These are phyloP conservation scores for Tryphoninae sp. DNA, from an alignment of 2,888 invertebrate species.

Conservation along the genomic window DNA sequence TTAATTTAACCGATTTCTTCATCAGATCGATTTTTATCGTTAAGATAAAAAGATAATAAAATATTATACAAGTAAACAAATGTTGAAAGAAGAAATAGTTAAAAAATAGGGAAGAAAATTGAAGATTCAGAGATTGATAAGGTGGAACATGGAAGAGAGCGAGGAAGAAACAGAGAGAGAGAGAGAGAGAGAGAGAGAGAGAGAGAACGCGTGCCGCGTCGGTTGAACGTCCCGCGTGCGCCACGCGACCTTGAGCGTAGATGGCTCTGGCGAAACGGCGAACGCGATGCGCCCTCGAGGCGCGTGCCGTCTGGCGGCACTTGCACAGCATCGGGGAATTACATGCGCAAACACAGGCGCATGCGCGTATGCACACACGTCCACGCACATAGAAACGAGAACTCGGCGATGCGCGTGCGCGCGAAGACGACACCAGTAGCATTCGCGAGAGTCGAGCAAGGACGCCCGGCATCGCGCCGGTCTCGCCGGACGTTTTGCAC, in stretches of 20 bases:
- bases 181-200: background rate
- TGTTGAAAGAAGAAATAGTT: background rate
- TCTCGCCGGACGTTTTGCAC: slow-evolving; percentile 29
- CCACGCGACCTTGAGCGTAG: slow-evolving; percentile 36
- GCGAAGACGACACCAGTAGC: slow-evolving; percentile 26
- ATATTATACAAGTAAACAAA: background rate
- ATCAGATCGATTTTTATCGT: no score
- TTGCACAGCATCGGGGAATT: slow-evolving; percentile 6
- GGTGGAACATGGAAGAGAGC: background rate
- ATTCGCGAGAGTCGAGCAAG: slow-evolving; percentile 55
- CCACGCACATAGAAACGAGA: background rate
- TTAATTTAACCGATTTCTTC: no score
- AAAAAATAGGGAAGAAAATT: background rate
- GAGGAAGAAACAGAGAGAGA: background rate
- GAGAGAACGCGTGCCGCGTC: background rate
- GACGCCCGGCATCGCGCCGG: slow-evolving; percentile 41
- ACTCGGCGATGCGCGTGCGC: background rate
- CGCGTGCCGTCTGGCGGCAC: slow-evolving; percentile 50
- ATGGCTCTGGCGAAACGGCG: slow-evolving; percentile 23
- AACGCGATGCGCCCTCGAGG: slow-evolving; percentile 41
- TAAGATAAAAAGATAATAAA: no score
- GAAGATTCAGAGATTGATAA: slow-evolving; percentile 8
- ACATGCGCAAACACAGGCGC: background rate
- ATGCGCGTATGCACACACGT: background rate
- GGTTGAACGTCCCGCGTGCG: slow-evolving; percentile 19